Evolutionary conservation across 53 echinoderm and acorn worm genomes (phyloP).

Genomic region (Mesocentrotus franciscanus): DNA sequence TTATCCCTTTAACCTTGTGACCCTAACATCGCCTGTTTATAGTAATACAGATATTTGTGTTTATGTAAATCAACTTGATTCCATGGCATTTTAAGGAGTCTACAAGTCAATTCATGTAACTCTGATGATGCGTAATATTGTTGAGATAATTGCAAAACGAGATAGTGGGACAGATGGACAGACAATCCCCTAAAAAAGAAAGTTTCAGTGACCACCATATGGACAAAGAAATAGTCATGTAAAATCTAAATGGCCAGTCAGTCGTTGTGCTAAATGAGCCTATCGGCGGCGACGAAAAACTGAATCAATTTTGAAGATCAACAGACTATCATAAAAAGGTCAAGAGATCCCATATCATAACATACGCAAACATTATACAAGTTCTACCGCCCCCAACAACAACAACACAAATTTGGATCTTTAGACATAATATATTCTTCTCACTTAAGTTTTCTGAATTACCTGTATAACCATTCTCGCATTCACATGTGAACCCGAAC

Average conservation of each 20-base stretch:
- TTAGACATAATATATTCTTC: background rate
- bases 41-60: no score
- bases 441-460: background rate
- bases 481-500: constrained; percentile 71
- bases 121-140: no score
- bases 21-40: no score
- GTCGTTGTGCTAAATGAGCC: background rate
- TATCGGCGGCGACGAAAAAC: no score
- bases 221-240: background rate
- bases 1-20: no score
- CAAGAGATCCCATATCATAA: background rate
- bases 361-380: background rate
- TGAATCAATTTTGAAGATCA: background rate
- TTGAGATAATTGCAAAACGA: background rate
- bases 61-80: no score
- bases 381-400: no score
- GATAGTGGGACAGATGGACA: background rate
- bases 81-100: no score
- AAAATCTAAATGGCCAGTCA: background rate
- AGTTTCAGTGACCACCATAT: background rate
- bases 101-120: no score
- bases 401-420: no score
- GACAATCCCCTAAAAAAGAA: background rate
- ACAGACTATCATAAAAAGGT: background rate
- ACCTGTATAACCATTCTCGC: constrained; percentile 86